phyloP scores from a whole-genome alignment of 2,113 vertebrate genomes.

The Mastomys coucha region DNA sequence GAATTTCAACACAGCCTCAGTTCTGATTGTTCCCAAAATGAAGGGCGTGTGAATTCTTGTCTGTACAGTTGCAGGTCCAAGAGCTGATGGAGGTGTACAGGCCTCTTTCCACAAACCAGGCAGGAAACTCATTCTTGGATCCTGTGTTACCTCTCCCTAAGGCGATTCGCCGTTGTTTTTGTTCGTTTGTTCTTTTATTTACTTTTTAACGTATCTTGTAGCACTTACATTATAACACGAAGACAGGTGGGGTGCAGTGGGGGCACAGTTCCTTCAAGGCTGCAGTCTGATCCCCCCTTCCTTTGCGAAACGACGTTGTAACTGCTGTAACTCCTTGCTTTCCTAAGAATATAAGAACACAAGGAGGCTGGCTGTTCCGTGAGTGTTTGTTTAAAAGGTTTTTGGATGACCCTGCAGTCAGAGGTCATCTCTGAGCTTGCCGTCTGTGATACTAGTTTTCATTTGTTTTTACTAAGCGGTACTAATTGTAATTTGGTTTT shows the following conservation, averaged over 20 bases:
- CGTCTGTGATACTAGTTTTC: not conserved
- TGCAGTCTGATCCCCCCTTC: not conserved
- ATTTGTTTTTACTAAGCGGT: not conserved
- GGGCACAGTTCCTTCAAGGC: not conserved
- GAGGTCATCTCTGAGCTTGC: not conserved
- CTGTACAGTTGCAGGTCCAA: not conserved
- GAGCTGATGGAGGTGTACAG: not conserved
- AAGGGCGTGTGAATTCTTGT: not conserved
- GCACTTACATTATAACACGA: not conserved
- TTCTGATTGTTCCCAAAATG: not conserved
- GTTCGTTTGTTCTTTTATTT: slow-evolving; percentile 21
- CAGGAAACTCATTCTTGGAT: not conserved
- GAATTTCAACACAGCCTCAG: not conserved
- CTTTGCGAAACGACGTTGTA: not conserved
- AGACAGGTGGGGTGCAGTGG: not conserved
- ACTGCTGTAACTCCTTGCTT: slow-evolving; percentile 30
- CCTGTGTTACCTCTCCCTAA: not conserved
- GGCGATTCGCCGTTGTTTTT: not conserved
- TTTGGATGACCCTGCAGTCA: slow-evolving; percentile 35
- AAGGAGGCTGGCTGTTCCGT: not conserved
- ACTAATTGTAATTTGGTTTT: slow-evolving; percentile 49
- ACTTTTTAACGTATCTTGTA: slow-evolving; percentile 2
- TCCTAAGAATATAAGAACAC: slow-evolving; percentile 8
- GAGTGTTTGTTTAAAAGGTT: slow-evolving; percentile 30
- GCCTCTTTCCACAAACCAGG: slow-evolving; percentile 1